Evolutionary conservation across 2,888 invertebrate genomes (phyloP).

Genomic region (Morpho deidamia): DNA sequence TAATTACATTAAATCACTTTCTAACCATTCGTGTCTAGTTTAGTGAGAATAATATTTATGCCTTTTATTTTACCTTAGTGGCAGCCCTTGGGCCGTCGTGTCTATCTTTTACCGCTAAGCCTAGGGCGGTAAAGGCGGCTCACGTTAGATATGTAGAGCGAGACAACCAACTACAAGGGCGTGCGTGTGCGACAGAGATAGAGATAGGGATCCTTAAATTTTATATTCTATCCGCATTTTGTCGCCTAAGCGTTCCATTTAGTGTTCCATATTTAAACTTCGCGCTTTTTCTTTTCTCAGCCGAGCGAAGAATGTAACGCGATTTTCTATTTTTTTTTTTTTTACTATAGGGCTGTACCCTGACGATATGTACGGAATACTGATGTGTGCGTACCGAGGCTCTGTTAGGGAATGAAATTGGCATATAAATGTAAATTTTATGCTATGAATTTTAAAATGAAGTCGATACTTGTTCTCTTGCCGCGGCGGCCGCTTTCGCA

Average conservation of each 20-base stretch:
- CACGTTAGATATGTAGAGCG: conserved; percentile 61
- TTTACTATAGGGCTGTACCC: conserved; percentile 52
- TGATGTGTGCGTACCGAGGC: conserved; percentile 74
- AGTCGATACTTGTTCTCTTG: conserved; percentile 73
- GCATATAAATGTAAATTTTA: conserved; percentile 79
- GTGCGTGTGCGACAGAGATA: conserved; percentile 48
- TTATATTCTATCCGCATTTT: conserved; percentile 79
- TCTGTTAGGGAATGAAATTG: conserved; percentile 77
- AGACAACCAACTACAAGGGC: conserved; percentile 42
- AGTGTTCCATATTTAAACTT: conserved; percentile 78
- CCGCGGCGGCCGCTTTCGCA: conserved; percentile 53
- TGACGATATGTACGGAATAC: conserved; percentile 71
- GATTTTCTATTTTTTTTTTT: conserved; percentile 60
- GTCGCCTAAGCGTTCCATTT: conserved; percentile 79
- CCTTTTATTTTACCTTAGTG: conserved; percentile 17
- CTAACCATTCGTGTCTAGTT: conserved; percentile 46
- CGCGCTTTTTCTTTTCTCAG: conserved; percentile 65
- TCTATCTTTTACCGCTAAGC: conserved; percentile 77
- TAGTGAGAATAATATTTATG: conserved; percentile 49
- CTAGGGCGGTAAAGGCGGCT: conserved; percentile 68
- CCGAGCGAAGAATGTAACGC: conserved; percentile 62
- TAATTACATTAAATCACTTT: conserved; percentile 47
- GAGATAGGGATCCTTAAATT: conserved; percentile 63
- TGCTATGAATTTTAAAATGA: conserved; percentile 78
- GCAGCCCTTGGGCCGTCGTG: conserved; percentile 62